Percentiles rank a stretch among this genome's conserved stretches.
Evolutionary conservation across 2,888 invertebrate species (phyloP).

Genomic region (Strigamia maritima): DNA sequence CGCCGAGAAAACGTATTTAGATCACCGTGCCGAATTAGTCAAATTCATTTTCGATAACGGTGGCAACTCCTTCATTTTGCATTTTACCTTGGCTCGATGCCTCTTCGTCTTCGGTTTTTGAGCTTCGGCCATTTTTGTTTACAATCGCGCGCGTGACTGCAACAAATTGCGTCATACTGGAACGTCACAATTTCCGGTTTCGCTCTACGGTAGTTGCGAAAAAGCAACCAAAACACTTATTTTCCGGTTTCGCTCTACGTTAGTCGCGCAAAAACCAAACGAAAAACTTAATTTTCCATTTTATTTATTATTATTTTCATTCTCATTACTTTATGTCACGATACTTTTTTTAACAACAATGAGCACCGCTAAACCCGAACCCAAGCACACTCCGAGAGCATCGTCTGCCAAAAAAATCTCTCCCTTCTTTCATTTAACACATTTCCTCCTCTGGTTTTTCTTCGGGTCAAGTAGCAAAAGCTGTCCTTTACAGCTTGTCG

Average conservation of each 20-base stretch:
- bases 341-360: not conserved
- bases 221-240: not conserved
- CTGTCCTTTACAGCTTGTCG: no score
- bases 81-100: not conserved
- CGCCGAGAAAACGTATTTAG: no score
- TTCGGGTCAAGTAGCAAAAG: no score
- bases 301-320: no score
- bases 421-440: no score
- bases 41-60: no score
- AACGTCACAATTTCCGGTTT: not conserved
- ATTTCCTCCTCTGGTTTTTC: no score
- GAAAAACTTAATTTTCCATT: not conserved
- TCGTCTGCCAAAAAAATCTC: not conserved
- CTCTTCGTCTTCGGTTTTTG: conserved; percentile 16
- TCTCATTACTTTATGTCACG: no score
- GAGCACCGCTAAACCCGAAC: not conserved
- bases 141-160: conserved; percentile 11
- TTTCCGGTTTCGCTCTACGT: not conserved
- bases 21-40: no score
- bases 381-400: not conserved
- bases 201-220: not conserved
- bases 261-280: not conserved
- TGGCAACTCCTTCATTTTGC: not conserved
- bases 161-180: not conserved
- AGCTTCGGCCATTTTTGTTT: conserved; percentile 15